Base-by-base conservation (phyloP, 2,797 vertebrate genomes). In the Urocyon cinereoargenteus region DNA sequence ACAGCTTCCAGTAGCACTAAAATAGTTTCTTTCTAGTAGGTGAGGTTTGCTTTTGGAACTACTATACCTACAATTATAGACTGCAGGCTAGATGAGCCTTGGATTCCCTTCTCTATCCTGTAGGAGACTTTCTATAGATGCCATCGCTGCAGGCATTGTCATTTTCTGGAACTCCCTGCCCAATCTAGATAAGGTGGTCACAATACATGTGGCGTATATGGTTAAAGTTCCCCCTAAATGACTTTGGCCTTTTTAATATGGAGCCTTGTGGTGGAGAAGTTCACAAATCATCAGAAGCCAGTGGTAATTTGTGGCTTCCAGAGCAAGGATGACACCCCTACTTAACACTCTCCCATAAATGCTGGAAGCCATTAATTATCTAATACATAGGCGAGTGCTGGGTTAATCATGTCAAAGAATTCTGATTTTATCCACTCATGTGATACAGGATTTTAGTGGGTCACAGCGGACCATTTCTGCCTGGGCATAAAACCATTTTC, bases 251-350 rank as follows among this genome's bases (percentile, higher is more conserved):
- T 93, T 86, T 51, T 16, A 86, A 86, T 66, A 64, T 5, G 77
- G 45, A 84, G 66, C 45, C 94, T 68, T 49, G 24, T 26, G 24
- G 59, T 57, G 75, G 88, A 94, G 84, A 70, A 75, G 90, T 92
- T 68, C 68, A 64, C 40, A 96, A 66, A 92, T 93, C 64, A 64
- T 77, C 75, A 73, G 79, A 93, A 96, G 91, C 92, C 92, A 90
- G 83, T 14, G n/a, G 83, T 97, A 96, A 97, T 97, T 92, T 55
- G 77, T 77, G 73, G 94, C 89, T 97, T 95, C 86, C 89, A 91
- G 86, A 49, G 64, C 61, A 87, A 93, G 84, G 86, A 88, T 95
- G 97, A 91, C 87, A 96, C 51, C 49, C 15, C 86, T 85, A 83
- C 75, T 94, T 91, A 87, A 94, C 89, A 77, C 28, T 91, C 68